phyloP scores from a whole-genome alignment of 1,140 invertebrate genomes.

The Drosophila watanabei region DNA sequence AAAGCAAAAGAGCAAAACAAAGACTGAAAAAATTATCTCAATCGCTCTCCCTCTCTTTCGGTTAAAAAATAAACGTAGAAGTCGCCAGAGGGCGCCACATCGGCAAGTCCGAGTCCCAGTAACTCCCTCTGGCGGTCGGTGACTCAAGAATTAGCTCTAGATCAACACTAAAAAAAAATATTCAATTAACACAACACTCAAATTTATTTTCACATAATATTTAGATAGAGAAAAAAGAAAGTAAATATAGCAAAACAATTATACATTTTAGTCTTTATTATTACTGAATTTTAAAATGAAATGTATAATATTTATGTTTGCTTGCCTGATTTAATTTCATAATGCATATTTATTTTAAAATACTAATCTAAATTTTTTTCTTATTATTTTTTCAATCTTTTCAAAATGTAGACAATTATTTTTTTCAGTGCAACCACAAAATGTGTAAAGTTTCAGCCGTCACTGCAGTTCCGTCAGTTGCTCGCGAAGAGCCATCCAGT shows the following conservation, averaged over 20 bases:
- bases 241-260: neutral
- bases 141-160: neutral
- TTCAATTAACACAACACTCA: neutral
- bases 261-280: neutral
- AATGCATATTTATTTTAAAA: neutral
- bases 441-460: conserved; percentile 28
- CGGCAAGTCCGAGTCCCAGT: neutral
- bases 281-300: neutral
- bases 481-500: conserved; percentile 84
- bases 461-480: conserved; percentile 70
- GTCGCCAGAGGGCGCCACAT: conserved; percentile 7
- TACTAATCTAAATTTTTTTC: neutral
- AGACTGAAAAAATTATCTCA: conserved; percentile 9
- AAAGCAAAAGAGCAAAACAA: conserved; percentile 52
- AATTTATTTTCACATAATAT: neutral
- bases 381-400: too few species aligned
- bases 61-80: conserved; percentile 35
- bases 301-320: neutral
- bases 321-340: neutral
- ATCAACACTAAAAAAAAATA: neutral
- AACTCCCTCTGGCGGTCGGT: conserved; percentile 1
- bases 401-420: neutral
- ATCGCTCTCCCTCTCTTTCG: neutral
- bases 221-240: neutral
- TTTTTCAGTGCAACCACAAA: conserved; percentile 2